These are phyloP conservation scores for Streptopelia turtur DNA, from an alignment of 2,797 vertebrate species.

Conservation along the genomic window DNA sequence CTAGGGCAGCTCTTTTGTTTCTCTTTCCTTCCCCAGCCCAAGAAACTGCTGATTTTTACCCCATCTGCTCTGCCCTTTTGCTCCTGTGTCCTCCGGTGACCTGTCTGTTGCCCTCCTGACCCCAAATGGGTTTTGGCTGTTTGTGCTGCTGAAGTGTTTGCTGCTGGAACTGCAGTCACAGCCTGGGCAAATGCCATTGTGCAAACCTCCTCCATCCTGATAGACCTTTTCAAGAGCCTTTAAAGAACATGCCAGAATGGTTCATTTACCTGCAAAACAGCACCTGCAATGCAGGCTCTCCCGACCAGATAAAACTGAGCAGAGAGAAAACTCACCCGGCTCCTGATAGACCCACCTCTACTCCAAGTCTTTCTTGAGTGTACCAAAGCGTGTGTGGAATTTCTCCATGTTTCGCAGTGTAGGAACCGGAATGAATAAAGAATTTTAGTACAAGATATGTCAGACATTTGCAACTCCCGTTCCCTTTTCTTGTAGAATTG, in stretches of 20 bases:
- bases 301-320: not conserved
- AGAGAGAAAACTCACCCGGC: not conserved
- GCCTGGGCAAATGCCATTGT: not conserved
- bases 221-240: not conserved
- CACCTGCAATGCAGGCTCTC: not conserved
- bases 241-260: not conserved
- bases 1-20: not conserved
- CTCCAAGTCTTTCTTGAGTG: not conserved
- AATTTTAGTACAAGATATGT: not conserved
- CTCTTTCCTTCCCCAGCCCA: not conserved
- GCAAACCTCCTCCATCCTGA: not conserved
- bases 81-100: rapidly evolving
- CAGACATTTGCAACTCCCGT: rapidly evolving
- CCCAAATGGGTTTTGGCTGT: not conserved
- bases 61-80: not conserved
- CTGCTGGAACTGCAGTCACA: not conserved
- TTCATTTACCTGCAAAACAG: not conserved
- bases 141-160: not conserved
- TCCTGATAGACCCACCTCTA: not conserved
- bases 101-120: not conserved
- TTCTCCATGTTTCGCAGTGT: not conserved
- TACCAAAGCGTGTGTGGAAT: not conserved
- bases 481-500: not conserved
- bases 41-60: not conserved
- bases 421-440: not conserved